phyloP scores from a whole-genome alignment of 2,797 vertebrate genomes.

The Tarsius wallacei region DNA sequence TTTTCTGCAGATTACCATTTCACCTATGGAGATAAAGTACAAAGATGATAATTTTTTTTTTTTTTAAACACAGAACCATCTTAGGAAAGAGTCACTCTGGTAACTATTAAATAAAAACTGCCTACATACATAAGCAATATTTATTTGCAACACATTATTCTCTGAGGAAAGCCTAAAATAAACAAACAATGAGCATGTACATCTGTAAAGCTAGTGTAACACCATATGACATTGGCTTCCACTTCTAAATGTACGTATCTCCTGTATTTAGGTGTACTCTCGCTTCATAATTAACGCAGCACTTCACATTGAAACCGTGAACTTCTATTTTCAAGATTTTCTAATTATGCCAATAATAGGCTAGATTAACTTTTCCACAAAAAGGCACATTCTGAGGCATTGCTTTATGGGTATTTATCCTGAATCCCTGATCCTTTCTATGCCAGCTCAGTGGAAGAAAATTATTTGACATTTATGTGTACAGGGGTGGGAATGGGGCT shows the following conservation, averaged over 20 bases:
- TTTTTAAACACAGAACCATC: constrained; percentile 71
- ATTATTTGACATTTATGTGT: constrained; percentile 2
- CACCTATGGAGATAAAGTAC: background rate
- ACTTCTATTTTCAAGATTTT: constrained; percentile 79
- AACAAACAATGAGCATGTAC: background rate
- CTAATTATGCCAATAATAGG: constrained; percentile 72
- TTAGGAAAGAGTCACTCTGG: background rate
- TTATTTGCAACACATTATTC: constrained; percentile 47
- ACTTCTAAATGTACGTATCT: constrained; percentile 75
- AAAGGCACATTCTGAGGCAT: constrained; percentile 1
- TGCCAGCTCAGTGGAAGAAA: constrained; percentile 35
- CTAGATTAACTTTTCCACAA: constrained; percentile 73
- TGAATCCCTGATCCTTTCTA: constrained; percentile 62
- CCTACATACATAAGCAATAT: background rate
- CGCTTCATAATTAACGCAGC: constrained; percentile 68
- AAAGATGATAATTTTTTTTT: constrained; percentile 25
- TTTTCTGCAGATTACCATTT: constrained; percentile 66
- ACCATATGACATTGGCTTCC: constrained; percentile 49
- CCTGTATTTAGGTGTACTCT: constrained; percentile 74
- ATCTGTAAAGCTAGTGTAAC: background rate
- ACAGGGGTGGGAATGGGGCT: background rate
- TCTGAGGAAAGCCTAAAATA: constrained; percentile 51
- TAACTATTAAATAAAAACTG: constrained; percentile 43
- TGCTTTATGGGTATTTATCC: constrained; percentile 59
- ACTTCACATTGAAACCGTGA: constrained; percentile 69